Conservation (phyloP, 1,140 invertebrate genomes). For the Papilio glaucus region DNA sequence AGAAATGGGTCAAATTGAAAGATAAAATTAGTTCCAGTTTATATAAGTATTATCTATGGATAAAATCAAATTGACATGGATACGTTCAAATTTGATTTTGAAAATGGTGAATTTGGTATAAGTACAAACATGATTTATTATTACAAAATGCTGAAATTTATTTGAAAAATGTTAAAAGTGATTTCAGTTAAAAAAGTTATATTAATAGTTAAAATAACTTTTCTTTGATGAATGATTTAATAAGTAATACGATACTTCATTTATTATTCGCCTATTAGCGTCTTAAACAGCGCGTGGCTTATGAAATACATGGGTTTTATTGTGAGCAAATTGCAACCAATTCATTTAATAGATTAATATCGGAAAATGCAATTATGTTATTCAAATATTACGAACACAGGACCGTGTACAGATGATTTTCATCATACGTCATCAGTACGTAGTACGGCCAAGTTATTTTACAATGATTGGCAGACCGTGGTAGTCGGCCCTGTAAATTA, state of each 20-base stretch:
- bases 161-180: too few species aligned
- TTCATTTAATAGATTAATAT: conserved; percentile 16
- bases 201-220: too few species aligned
- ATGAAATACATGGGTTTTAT: conserved; percentile 2
- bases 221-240: too few species aligned
- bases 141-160: too few species aligned
- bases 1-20: too few species aligned
- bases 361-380: conserved; percentile 26
- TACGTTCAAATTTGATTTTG: too few species aligned
- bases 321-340: conserved; percentile 8
- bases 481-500: neutral
- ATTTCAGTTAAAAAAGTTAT: too few species aligned
- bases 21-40: too few species aligned
- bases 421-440: neutral
- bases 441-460: neutral
- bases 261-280: conserved; percentile 3
- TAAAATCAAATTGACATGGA: too few species aligned
- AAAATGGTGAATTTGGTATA: too few species aligned
- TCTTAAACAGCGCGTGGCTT: conserved; percentile 11
- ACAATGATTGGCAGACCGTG: conserved; percentile 2
- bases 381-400: conserved; percentile 2
- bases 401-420: neutral
- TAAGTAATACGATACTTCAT: neutral
- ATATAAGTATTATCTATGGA: too few species aligned
- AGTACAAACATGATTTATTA: too few species aligned